Base-by-base conservation (phyloP, 2,113 vertebrate genomes). In the Raphicerus campestris region DNA sequence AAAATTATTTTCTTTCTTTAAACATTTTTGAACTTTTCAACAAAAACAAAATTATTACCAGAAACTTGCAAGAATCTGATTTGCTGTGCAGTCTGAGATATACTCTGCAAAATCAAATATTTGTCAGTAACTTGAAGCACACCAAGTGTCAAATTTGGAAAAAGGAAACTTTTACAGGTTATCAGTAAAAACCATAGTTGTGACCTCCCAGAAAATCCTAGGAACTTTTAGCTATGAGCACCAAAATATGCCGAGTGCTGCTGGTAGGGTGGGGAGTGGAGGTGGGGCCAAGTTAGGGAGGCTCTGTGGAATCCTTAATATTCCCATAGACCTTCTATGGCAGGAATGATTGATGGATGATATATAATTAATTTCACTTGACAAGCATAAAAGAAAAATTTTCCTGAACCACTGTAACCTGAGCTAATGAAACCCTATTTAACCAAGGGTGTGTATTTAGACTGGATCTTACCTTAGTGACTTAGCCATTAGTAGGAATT, bases 401-500 rank as follows among this genome's bases (percentile, higher is more conserved):
- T 98, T 92, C 94, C 97, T 93, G 98, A 98, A 98, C 98, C 98
- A 98, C 13, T 97, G 95, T 98, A 99, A 99, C 98, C 97, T 95
- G 98, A 99, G 98, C 98, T 99, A 98, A 99, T 99, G 98, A 99
- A 99, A 98, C 98, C 98, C 98, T 99, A 98, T 99, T 99, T 99
- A 98, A 98, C 97, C 98, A 98, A 98, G 99, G 99, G 99, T 98
- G 98, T 99, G 99, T 99, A 97, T 99, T 99, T 99, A 99, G 99
- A 98, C 97, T 99, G 98, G 98, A 98, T 99, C 98, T 99, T 99
- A 99, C 98, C 98, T 98, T 99, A 98, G 99, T 98, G 99, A 99
- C 99, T 99, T 99, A 99, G 99, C 99, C 99, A 99, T 99, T 99
- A 99, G 99, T 97, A 98, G 99, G 99, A 99, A 99, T 99, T 99